Evolutionary conservation across 2,113 vertebrate genomes (phyloP).

Genomic region (Aepyceros melampus): DNA sequence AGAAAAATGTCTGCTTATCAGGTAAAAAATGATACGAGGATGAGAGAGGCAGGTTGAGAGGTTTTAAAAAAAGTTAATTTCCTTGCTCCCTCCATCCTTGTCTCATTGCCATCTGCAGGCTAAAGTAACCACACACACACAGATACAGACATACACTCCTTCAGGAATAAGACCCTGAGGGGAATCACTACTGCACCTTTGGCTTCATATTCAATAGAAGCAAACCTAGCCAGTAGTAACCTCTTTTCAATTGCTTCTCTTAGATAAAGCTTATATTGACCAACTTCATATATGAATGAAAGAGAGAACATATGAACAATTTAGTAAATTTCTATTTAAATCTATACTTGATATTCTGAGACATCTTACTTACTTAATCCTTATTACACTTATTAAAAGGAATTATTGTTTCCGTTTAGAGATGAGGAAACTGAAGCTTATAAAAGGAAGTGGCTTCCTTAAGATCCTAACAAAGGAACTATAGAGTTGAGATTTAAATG

Average conservation of each 20-base stretch:
- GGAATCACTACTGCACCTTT: not conserved
- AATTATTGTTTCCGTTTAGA: not conserved
- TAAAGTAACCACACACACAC: not conserved
- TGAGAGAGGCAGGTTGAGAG: not conserved
- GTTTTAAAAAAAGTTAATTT: not conserved
- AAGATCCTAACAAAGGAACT: not conserved
- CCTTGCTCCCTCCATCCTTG: not conserved
- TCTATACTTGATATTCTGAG: not conserved
- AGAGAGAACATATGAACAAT: not conserved
- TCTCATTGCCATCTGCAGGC: not conserved
- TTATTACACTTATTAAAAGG: not conserved
- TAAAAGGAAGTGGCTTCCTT: not conserved
- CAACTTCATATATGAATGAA: not conserved
- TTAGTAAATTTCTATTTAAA: constrained; percentile 2
- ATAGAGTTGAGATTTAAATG: not conserved
- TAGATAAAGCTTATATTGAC: not conserved
- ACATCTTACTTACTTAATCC: not conserved
- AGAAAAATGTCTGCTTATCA: not conserved
- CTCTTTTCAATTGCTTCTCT: not conserved
- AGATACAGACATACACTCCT: not conserved
- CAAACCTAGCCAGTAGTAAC: not conserved
- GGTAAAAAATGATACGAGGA: not conserved
- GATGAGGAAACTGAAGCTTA: not conserved
- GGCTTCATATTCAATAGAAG: not conserved
- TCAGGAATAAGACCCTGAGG: not conserved